Base-by-base conservation (phyloP, 1,140 invertebrate species). In the Heliothis subflexa region DNA sequence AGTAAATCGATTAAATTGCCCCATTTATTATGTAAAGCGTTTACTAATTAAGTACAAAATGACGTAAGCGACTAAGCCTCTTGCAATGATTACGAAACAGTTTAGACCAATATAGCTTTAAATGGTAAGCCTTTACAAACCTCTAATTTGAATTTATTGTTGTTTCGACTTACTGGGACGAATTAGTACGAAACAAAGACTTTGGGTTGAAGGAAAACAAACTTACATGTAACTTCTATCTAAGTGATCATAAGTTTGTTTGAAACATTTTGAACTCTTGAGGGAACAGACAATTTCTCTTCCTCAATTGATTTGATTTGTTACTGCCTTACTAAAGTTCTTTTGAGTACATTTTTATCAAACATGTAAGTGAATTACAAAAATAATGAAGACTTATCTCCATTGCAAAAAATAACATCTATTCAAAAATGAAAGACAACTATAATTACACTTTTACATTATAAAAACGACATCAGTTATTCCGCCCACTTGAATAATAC, bases 101-200 rank as follows among this genome's bases (percentile, higher is more conserved):
- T 57, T 57, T 25, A 25, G 18, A 57, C 18, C 54, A 57, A 25
- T 57, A 25, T 25, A n/a, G 55, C 55, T 57, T 21, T 68, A 68
- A 49, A 49, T 68, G 40, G 16, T 47, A 68, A 68, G 16, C 45
- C 12, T 25, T 33, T 68, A 21, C 45, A 68, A 49, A 68, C 40
- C 55, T 57, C 55, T 57, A 57, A 57, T 57, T 57, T 57, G 55
- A 57, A 57, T 57, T 57, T 57, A 57, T 57, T 57, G 55, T 57
- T 57, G 18, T 50, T 68, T 68, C 16, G 45, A 68, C 40, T 68
- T 68, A 16, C 16, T 57, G 7, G 55, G 25, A 25, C 55, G 33
- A 49, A n/a, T 50, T 21, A 49, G n/a, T 25, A 49, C 33, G 25
- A 49, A 50, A 25, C 45, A 49, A 68, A 68, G 47, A 14, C 45